These are phyloP conservation scores for Amazona vittata DNA, from an alignment of 2,113 vertebrate genomes.

Conservation along the genomic window DNA sequence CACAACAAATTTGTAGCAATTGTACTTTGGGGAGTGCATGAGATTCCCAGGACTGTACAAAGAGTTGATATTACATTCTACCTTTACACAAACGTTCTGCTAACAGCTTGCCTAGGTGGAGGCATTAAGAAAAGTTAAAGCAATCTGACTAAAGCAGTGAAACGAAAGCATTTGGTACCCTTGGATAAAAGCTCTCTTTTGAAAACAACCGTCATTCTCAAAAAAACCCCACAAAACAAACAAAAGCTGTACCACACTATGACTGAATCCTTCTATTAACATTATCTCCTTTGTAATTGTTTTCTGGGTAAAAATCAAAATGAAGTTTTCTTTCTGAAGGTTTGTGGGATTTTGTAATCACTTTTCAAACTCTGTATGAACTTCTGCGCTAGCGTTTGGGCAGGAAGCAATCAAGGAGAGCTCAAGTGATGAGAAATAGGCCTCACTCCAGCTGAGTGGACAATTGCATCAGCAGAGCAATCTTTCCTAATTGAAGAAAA, in stretches of 20 bases:
- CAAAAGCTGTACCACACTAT: not conserved
- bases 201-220: not conserved
- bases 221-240: accelerated
- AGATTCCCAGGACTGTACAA: not conserved
- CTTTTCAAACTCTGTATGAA: not conserved
- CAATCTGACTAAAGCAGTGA: not conserved
- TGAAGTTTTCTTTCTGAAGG: not conserved
- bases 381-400: not conserved
- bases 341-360: not conserved
- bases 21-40: not conserved
- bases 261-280: not conserved
- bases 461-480: not conserved
- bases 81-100: not conserved
- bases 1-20: not conserved
- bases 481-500: constrained; percentile 13
- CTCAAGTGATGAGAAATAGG: not conserved
- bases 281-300: not conserved
- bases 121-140: not conserved
- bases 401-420: not conserved
- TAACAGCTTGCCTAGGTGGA: not conserved
- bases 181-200: not conserved
- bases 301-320: not conserved
- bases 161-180: not conserved
- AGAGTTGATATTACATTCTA: not conserved
- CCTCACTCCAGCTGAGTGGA: not conserved